A percentile compares a stretch with the other conserved stretches of the same genome.
Conservation (phyloP, 2,888 invertebrate genomes). For the Hirtodrosophila alboralis region DNA sequence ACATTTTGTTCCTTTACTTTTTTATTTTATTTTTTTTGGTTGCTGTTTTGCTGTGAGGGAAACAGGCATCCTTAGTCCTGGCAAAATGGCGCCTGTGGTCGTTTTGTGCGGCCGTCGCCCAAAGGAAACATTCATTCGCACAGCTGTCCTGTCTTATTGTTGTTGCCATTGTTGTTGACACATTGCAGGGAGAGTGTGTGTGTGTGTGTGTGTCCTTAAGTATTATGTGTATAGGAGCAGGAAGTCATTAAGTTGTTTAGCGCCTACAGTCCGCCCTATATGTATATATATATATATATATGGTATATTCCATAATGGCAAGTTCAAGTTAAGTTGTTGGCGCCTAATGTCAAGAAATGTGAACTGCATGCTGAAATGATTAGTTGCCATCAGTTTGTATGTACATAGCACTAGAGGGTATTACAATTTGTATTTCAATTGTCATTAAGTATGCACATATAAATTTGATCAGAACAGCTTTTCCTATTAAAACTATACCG, state of each 20-base stretch:
- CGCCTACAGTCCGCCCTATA: conserved; percentile 55
- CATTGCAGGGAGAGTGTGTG: conserved; percentile 13
- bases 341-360: too few relatives aligned
- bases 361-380: too few relatives aligned
- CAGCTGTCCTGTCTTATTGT: conserved; percentile 59
- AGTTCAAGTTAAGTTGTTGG: too few relatives aligned
- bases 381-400: too few relatives aligned
- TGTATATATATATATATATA: not conserved
- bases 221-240: conserved; percentile 70
- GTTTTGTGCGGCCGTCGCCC: conserved; percentile 49
- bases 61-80: conserved; percentile 21
- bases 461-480: too few relatives aligned
- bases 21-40: conserved; percentile 4
- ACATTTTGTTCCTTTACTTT: conserved; percentile 37
- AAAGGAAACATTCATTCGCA: conserved; percentile 70
- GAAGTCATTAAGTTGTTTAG: conserved; percentile 78
- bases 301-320: conserved; percentile 39
- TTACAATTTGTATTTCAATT: too few relatives aligned
- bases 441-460: too few relatives aligned
- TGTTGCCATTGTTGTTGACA: conserved; percentile 44
- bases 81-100: conserved; percentile 70
- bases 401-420: too few relatives aligned
- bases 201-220: conserved; percentile 35
- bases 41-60: conserved; percentile 2
- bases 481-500: too few relatives aligned